Percentiles rank a stretch among this genome's conserved stretches.
Evolutionary conservation across 2,888 invertebrate genomes (phyloP).

Genomic region (Andricus curvator): DNA sequence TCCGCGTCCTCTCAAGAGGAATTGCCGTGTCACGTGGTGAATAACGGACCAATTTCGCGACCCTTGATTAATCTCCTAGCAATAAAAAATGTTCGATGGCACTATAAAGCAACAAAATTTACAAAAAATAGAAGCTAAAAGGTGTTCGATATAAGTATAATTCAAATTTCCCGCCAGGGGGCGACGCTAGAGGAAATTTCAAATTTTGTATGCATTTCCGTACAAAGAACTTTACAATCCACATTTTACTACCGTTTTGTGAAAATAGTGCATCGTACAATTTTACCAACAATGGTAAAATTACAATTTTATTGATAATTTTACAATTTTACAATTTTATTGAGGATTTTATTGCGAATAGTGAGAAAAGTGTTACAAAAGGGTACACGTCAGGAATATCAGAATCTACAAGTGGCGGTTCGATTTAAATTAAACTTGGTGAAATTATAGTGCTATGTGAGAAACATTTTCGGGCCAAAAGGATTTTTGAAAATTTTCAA

Average conservation of each 20-base stretch:
- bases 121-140: neutral
- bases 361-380: too few relatives aligned
- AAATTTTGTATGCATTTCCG: neutral
- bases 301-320: too few relatives aligned
- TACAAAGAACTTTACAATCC: neutral
- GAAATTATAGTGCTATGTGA: too few relatives aligned
- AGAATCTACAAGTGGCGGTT: too few relatives aligned
- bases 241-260: neutral
- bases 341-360: too few relatives aligned
- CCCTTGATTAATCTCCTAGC: neutral
- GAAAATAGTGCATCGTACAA: neutral
- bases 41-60: neutral
- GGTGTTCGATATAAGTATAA: neutral
- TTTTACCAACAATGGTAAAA: too few relatives aligned
- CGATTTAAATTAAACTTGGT: too few relatives aligned
- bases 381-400: too few relatives aligned
- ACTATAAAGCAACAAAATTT: neutral
- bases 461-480: too few relatives aligned
- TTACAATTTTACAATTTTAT: too few relatives aligned
- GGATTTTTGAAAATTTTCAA: too few relatives aligned
- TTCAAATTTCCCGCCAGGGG: constrained; percentile 2
- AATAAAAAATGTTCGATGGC: neutral
- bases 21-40: constrained; percentile 6
- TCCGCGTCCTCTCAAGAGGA: constrained; percentile 56
- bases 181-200: neutral